Conservation (phyloP, 2,888 invertebrate species). For the Brenthis ino region DNA sequence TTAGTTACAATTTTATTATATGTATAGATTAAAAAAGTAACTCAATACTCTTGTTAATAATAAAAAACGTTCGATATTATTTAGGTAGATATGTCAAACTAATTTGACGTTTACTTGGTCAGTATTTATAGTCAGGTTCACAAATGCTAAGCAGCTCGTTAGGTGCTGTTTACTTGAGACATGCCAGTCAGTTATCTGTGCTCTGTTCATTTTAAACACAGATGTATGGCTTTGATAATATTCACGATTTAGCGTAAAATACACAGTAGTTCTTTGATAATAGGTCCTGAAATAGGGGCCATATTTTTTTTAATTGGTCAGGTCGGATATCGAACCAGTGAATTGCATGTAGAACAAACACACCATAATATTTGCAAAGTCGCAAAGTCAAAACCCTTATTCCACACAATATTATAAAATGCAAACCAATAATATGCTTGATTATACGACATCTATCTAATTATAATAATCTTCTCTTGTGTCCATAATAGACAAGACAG, state of each 20-base stretch:
- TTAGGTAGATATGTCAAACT: conserved; percentile 37
- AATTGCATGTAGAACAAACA: too few species aligned
- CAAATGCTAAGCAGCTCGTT: conserved; percentile 62
- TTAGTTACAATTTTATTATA: too few species aligned
- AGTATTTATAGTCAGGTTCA: conserved; percentile 54
- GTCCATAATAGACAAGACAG: conserved; percentile 31
- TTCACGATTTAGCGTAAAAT: conserved; percentile 30
- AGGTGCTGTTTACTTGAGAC: conserved; percentile 45
- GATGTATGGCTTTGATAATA: conserved; percentile 36
- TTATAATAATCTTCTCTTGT: conserved; percentile 20
- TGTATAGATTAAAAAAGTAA: too few species aligned
- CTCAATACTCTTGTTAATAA: too few species aligned
- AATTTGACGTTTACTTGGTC: conserved; percentile 48
- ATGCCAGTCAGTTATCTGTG: conserved; percentile 41
- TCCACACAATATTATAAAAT: too few species aligned
- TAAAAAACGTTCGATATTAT: not conserved
- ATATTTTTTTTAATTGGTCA: too few species aligned
- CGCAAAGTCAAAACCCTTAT: too few species aligned
- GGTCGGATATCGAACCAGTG: too few species aligned
- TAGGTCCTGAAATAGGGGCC: too few species aligned
- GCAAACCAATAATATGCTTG: too few species aligned
- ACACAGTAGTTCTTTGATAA: conserved; percentile 23
- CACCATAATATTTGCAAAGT: too few species aligned
- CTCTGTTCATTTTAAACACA: conserved; percentile 37
- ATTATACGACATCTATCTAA: not conserved